Evolutionary conservation across 2,113 vertebrate species (phyloP).

Genomic region (Tinamus guttatus): DNA sequence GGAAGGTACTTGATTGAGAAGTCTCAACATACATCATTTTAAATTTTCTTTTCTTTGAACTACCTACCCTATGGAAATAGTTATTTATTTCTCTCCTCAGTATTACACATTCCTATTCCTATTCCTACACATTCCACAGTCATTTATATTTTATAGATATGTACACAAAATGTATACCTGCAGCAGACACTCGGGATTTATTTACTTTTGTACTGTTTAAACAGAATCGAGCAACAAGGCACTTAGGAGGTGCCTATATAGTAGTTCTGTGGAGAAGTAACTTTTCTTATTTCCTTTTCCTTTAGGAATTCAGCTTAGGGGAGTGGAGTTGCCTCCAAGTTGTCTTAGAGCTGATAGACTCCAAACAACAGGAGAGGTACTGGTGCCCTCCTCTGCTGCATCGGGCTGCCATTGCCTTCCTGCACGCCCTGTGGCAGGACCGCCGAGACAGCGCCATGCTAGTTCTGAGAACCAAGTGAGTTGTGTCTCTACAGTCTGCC

Average conservation of each 20-base stretch:
- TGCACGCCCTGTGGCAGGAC: conserved; percentile 97
- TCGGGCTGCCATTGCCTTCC: conserved; percentile 91
- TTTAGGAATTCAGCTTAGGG: conserved; percentile 92
- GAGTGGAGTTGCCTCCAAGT: conserved; percentile 96
- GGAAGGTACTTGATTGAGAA: background rate
- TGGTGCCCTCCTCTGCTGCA: conserved; percentile 95
- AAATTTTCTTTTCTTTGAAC: background rate
- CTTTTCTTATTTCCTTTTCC: background rate
- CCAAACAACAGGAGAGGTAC: conserved; percentile 89
- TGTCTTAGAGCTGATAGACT: conserved; percentile 92
- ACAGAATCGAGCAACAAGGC: background rate
- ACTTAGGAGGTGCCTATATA: background rate
- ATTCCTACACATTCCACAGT: background rate
- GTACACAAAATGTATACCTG: background rate
- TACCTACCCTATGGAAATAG: background rate
- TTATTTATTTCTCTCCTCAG: background rate
- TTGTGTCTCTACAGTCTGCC: background rate
- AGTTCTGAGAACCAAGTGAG: conserved; percentile 92
- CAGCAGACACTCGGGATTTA: background rate
- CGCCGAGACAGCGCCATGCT: conserved; percentile 95
- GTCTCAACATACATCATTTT: background rate
- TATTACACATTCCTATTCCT: background rate
- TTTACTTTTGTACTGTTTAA: background rate
- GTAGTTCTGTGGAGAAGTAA: background rate
- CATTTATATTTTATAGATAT: background rate